Conservation (phyloP, 2,888 invertebrate species). For the Bimastos eiseni region DNA sequence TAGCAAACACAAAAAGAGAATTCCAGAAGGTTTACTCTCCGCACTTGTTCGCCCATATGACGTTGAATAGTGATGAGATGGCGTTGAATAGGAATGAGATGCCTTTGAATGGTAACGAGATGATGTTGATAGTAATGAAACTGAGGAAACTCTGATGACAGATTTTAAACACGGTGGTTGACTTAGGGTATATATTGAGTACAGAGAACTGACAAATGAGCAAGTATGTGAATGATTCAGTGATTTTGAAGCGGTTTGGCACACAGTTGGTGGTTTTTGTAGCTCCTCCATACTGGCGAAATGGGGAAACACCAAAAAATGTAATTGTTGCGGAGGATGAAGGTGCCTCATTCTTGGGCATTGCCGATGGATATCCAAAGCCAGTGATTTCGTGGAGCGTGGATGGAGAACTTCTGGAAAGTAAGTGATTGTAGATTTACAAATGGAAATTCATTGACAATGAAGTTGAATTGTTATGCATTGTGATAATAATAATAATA, state of each 20-base stretch:
- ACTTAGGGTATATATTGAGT: neutral
- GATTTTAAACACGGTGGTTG: no score
- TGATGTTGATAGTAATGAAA: no score
- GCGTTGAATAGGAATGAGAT: no score
- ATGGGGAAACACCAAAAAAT: conserved; percentile 75
- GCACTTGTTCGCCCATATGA: no score
- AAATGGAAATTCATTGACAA: neutral
- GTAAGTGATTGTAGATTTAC: neutral
- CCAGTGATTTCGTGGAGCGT: conserved; percentile 91
- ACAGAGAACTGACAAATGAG: neutral
- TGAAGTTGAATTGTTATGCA: neutral
- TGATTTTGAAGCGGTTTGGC: neutral
- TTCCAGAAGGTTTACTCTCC: no score
- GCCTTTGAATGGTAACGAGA: no score
- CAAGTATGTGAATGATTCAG: neutral
- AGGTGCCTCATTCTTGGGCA: conserved; percentile 81
- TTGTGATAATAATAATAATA: no score
- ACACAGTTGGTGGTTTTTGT: neutral
- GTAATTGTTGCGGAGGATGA: conserved; percentile 89
- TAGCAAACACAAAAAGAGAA: no score
- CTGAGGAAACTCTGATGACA: no score
- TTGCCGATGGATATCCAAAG: conserved; percentile 84
- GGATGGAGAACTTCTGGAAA: conserved; percentile 78
- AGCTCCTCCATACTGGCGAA: conserved; percentile 72
- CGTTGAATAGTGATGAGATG: no score